Evolutionary conservation across 2,797 vertebrate species (phyloP), one percentile per base, ranked within the genome.

Genomic region (Babyrousa celebensis): DNA sequence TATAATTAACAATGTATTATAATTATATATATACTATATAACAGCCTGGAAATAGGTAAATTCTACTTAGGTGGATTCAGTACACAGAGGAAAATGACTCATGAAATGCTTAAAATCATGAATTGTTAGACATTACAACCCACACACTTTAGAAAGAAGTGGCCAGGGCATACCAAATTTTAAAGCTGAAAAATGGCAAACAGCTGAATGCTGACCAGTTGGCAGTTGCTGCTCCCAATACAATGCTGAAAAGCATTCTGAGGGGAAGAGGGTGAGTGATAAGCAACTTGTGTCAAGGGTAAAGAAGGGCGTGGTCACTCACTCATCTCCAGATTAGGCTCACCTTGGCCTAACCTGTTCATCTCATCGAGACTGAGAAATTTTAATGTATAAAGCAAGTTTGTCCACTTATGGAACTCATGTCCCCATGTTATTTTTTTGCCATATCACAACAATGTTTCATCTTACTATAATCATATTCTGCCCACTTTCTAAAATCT

Each of bases 1-100:
- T 85, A 60, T 58, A 92, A 77, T 27, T 75, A 94, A 48, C 21
- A 63, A 27, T 27, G 84, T 56, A 29, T 63, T 74, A 65, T 17
- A 77, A 78, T 95, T 89, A 67, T n/a, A 90, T 71, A 90, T 48
- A n/a, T 27, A 87, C 56, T 65, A 71, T 56, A 87, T 40, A 85
- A 74, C 32, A 80, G 84, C 12, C 36, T 67, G n/a, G 29, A 94
- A 74, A 83, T 91, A 12, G 36, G 1, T 75, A 29, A 74, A 79
- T 85, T 85, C 48, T 89, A 67, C 25, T 95, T 94, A 82, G 67
- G 43, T 85, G 43, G 43, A 92, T 92, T 89, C 56, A 94, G 43
- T 60, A 84, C 60, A 54, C 16, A 87, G 71, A 89, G 7, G 32
- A 62, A 95, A 79, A 79, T 25, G n/a, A 79, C 20, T 79, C 75